Conservation (phyloP, 2,888 invertebrate species). For the Hetaerina titia region DNA sequence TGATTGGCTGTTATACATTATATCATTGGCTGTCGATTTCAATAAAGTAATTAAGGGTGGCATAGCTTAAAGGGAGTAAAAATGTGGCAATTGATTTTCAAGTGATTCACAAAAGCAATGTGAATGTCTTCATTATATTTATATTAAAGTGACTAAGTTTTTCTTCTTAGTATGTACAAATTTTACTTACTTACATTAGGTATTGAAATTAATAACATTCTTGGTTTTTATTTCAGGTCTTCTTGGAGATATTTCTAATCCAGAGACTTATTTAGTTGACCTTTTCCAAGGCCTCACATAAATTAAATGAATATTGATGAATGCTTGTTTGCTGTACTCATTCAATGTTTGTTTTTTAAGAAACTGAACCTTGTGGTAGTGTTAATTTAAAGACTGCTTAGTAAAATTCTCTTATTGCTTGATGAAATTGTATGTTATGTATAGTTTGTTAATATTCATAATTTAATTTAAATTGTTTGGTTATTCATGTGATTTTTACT, state of each 20-base stretch:
- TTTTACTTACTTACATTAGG: not conserved
- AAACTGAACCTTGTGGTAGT: not conserved
- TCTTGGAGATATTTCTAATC: conserved; percentile 83
- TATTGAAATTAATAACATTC: conserved; percentile 45
- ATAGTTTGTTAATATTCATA: not conserved
- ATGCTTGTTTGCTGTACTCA: not conserved
- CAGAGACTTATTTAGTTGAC: conserved; percentile 81
- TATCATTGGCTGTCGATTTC: too few relatives aligned
- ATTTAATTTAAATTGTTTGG: conserved; percentile 28
- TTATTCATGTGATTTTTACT: conserved; percentile 3
- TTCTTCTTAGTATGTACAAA: too few relatives aligned
- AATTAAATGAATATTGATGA: not conserved
- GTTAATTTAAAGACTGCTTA: not conserved
- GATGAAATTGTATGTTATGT: not conserved
- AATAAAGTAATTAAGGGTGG: too few relatives aligned
- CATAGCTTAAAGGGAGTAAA: too few relatives aligned
- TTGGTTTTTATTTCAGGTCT: conserved; percentile 79
- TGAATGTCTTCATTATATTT: too few relatives aligned
- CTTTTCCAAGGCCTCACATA: conserved; percentile 77
- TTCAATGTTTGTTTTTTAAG: not conserved
- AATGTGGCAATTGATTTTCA: too few relatives aligned
- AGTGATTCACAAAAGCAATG: too few relatives aligned
- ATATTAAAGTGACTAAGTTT: too few relatives aligned
- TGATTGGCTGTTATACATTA: too few relatives aligned
- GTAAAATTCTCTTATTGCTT: not conserved